Evolutionary conservation across 1,140 invertebrate genomes (phyloP).

Genomic region (Nephila pilipes): DNA sequence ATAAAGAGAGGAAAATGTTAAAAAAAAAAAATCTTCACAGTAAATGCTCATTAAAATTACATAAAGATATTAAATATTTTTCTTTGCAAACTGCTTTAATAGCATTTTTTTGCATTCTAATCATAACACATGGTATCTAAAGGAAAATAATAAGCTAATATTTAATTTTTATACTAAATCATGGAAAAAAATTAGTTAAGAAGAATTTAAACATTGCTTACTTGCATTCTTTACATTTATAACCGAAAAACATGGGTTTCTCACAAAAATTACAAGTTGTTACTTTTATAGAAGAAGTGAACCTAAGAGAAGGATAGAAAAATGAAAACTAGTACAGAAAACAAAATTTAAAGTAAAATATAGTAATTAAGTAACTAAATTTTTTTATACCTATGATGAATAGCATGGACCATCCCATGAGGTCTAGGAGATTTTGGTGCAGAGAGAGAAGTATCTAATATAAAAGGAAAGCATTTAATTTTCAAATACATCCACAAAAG

Average conservation of each 20-base stretch:
- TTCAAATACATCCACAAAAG: too few relatives aligned
- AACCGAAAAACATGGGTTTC: constrained; percentile 93
- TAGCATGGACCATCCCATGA: constrained; percentile 92
- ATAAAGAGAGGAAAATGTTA: too few relatives aligned
- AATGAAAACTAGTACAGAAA: not conserved
- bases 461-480: constrained; percentile 55
- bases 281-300: constrained; percentile 92
- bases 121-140: not conserved
- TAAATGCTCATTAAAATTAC: too few relatives aligned
- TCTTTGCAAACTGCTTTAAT: too few relatives aligned
- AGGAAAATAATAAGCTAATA: not conserved
- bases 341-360: not conserved
- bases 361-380: not conserved
- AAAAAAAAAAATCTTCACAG: too few relatives aligned
- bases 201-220: constrained; percentile 78
- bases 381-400: constrained; percentile 87
- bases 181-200: not conserved
- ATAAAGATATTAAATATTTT: too few relatives aligned
- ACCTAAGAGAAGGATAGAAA: constrained; percentile 80
- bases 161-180: not conserved
- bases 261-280: constrained; percentile 94
- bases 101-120: not conserved
- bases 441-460: constrained; percentile 84
- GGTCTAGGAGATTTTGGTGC: constrained; percentile 87
- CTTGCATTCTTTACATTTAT: constrained; percentile 97